Conservation (phyloP, 2,113 vertebrate species). For the Puntigrus tetrazona region DNA sequence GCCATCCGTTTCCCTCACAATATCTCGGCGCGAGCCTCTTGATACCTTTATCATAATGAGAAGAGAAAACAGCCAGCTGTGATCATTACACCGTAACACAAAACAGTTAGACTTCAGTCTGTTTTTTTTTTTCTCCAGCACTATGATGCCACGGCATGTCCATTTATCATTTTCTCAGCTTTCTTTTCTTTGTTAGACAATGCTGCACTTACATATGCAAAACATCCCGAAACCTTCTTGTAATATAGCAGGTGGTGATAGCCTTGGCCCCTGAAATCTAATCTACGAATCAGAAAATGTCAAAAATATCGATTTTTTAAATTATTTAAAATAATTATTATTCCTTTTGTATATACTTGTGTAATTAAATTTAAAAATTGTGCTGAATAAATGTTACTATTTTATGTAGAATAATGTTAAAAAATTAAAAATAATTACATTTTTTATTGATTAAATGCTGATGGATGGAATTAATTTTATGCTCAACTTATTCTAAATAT, state of each 20-base stretch:
- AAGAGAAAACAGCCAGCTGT: slow-evolving; percentile 53
- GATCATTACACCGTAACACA: slow-evolving; percentile 44
- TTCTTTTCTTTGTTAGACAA: slow-evolving; percentile 40
- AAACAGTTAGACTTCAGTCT: slow-evolving; percentile 42
- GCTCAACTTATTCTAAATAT: background rate
- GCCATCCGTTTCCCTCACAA: slow-evolving; percentile 50
- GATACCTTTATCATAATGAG: slow-evolving; percentile 53
- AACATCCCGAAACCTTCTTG: slow-evolving; percentile 12
- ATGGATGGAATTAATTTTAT: background rate
- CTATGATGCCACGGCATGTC: slow-evolving; percentile 21
- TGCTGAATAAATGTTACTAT: background rate
- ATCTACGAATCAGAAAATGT: slow-evolving; percentile 28
- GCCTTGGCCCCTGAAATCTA: slow-evolving; percentile 7
- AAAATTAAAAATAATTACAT: no score
- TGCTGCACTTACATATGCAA: slow-evolving; percentile 49
- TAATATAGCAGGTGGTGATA: slow-evolving; percentile 31
- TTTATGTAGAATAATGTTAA: background rate
- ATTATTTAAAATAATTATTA: background rate
- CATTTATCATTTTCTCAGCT: slow-evolving; percentile 41
- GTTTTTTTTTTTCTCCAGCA: slow-evolving; percentile 19
- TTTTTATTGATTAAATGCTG: background rate
- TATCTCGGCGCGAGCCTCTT: slow-evolving; percentile 47
- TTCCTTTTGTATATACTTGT: background rate
- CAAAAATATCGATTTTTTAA: no score
- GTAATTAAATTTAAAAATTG: background rate